Evolutionary conservation across 2,888 invertebrate genomes (phyloP).

Genomic region (Branchellion lobata): DNA sequence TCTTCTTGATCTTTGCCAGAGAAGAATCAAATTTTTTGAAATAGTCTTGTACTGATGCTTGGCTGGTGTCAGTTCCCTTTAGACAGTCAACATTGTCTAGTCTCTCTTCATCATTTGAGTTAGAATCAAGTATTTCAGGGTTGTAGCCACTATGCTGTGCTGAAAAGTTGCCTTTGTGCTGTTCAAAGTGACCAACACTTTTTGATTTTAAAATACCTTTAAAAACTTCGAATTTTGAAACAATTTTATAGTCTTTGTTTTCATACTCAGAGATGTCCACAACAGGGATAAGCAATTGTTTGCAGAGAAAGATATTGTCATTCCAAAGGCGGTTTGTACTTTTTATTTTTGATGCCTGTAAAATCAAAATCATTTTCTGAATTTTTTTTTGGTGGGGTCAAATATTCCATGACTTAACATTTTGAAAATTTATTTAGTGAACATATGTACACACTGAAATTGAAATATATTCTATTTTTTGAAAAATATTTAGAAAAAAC

Average conservation of each 20-base stretch:
- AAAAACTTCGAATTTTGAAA: background rate
- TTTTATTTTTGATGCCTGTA: slow-evolving; percentile 29
- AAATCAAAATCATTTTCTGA: background rate
- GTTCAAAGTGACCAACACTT: slow-evolving; percentile 6
- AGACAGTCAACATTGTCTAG: slow-evolving; percentile 5
- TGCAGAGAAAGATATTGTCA: slow-evolving; percentile 35
- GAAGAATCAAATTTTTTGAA: slow-evolving; percentile 40
- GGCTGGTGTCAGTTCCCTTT: background rate
- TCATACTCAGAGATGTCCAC: background rate
- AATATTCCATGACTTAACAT: too few relatives aligned
- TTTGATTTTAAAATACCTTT: slow-evolving; percentile 16
- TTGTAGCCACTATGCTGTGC: too few relatives aligned
- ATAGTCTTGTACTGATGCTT: slow-evolving; percentile 20
- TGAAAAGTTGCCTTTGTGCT: too few relatives aligned
- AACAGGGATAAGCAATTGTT: slow-evolving; percentile 25
- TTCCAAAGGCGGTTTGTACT: slow-evolving; percentile 31
- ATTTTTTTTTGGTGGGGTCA: too few relatives aligned
- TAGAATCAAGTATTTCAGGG: too few relatives aligned
- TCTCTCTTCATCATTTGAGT: background rate
- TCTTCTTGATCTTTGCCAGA: slow-evolving; percentile 32
- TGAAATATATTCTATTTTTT: background rate
- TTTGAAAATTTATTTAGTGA: background rate
- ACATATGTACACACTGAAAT: slow-evolving; percentile 1
- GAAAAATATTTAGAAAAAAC: background rate
- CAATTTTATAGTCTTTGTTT: background rate